Percentiles rank a stretch among this genome's conserved stretches.
Conservation (phyloP, 2,113 vertebrate genomes). For the Podilymbus podiceps region DNA sequence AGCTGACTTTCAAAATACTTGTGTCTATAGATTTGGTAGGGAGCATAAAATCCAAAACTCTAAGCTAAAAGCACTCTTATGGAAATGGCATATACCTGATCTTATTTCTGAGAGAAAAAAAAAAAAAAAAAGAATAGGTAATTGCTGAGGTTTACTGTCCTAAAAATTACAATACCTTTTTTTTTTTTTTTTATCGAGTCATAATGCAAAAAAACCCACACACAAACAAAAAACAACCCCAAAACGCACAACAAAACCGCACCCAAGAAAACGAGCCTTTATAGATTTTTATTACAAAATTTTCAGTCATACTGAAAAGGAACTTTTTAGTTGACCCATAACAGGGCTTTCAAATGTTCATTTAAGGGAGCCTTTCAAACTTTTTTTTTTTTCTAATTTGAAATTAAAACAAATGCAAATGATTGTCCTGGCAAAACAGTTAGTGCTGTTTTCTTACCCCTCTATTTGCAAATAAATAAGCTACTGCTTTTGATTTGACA, state of each 20-base stretch:
- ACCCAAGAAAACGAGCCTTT: not conserved
- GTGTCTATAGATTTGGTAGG: not conserved
- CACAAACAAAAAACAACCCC: too few species aligned
- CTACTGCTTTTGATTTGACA: not conserved
- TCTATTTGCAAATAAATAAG: not conserved
- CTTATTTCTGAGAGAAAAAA: not conserved
- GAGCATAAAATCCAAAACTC: not conserved
- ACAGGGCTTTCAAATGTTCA: not conserved
- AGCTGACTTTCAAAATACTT: not conserved
- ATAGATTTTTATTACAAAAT: not conserved
- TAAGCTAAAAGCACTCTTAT: not conserved
- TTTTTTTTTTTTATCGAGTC: not conserved
- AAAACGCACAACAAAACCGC: not conserved
- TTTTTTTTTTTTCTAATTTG: not conserved
- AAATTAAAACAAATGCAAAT: not conserved
- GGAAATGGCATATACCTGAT: not conserved
- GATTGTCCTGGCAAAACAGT: not conserved
- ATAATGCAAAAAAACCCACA: not conserved
- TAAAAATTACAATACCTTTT: not conserved
- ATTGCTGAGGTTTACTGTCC: not conserved
- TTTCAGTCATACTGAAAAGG: not conserved
- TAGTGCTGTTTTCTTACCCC: not conserved
- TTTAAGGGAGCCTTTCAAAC: not conserved
- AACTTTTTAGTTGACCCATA: not conserved
- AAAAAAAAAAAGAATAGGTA: not conserved